Evolutionary conservation across 2,888 invertebrate species (phyloP), one percentile per base, ranked within the genome.

Genomic region (Parnassius mnemosyne): DNA sequence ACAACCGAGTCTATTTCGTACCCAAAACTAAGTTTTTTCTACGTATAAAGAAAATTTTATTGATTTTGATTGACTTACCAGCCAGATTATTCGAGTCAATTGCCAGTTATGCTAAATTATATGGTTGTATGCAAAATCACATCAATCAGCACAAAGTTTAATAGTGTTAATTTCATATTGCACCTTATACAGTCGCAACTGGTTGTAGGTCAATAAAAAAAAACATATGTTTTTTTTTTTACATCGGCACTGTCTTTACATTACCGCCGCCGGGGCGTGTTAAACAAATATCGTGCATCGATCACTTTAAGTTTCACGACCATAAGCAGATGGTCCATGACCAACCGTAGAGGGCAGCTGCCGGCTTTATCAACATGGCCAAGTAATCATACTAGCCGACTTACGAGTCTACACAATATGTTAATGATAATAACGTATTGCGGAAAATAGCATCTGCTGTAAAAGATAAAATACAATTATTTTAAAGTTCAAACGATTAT

Each of bases 211-310:
- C 34, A 34, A 34, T 7, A 34, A 34, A 34, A 34, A 34, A 34
- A 34, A 34, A 7, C 34, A 34, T 34, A 34, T 7, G 34, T 7
- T 34, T 34, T 20, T 5, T 34, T 34, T 7, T 34, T n/a, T n/a
- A n/a, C 34, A 34, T 57, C 61, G 61, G 42, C 53, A 13, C 41
- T 44, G 58, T 58, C 50, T 43, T 57, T 16, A 57, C 16, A 16
- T 58, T 53, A 50, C 44, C 49, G 53, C 13, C 49, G 49, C 50
- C 49, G 53, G 13, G 41, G 49, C 57, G 57, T 57, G 46, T 62
- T 54, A 57, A 62, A 54, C 57, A 62, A 62, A 62, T 62, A 62
- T 54, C 57, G 49, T 20, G 53, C 42, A 61, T 61, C 61, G 57
- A 61, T 61, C 61, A 61, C n/a, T 56, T 61, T 42, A 47, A 57